These are phyloP conservation scores for Ciona savignyi DNA, from an alignment of 23 tunicate species.

Conservation along the genomic window DNA sequence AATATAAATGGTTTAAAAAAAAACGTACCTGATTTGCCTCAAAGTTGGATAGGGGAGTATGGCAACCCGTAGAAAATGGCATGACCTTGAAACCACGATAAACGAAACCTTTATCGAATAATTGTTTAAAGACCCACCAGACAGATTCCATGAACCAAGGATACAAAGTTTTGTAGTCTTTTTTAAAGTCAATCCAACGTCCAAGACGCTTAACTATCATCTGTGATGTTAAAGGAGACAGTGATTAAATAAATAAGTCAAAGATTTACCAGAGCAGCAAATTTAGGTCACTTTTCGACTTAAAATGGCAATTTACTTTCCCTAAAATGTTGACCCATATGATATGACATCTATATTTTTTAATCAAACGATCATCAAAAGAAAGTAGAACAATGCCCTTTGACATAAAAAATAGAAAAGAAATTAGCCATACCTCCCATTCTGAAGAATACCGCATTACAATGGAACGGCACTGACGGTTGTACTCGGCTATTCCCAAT, in stretches of 20 bases:
- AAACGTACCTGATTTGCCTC: constrained; percentile 67
- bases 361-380: too few relatives aligned
- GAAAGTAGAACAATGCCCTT: too few relatives aligned
- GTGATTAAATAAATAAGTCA: too few relatives aligned
- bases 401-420: too few relatives aligned
- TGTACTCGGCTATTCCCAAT: constrained; percentile 85
- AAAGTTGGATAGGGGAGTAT: constrained; percentile 90
- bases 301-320: too few relatives aligned
- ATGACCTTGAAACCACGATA: constrained; percentile 87
- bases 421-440: constrained; percentile 97
- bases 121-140: constrained; percentile 99
- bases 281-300: too few relatives aligned
- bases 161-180: constrained; percentile 94
- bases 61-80: constrained; percentile 94
- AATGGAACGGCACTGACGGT: constrained; percentile 74
- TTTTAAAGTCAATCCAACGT: constrained; percentile 94
- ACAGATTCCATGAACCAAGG: constrained; percentile 95
- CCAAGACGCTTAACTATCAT: constrained; percentile 81
- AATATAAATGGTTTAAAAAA: too few relatives aligned
- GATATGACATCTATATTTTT: too few relatives aligned
- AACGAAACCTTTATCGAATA: constrained; percentile 84
- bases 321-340: too few relatives aligned
- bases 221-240: constrained; percentile 15
- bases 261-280: too few relatives aligned
- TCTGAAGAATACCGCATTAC: constrained; percentile 90